A percentile compares a stretch with the other conserved stretches of the same genome.
Conservation (phyloP, 2,797 vertebrate genomes). For the Hyperoplus immaculatus region DNA sequence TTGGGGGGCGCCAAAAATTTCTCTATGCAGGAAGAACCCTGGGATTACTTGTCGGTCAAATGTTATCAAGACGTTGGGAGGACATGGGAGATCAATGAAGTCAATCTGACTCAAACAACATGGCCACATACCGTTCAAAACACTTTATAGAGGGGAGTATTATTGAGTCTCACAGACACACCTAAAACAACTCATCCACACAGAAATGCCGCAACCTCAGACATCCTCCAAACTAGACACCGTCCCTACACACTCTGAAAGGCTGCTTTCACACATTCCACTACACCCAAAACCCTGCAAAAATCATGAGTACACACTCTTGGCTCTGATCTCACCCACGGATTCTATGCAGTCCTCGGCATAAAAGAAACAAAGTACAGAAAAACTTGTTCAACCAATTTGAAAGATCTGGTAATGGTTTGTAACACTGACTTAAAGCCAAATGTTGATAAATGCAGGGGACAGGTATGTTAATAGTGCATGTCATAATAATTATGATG, state of each 20-base stretch:
- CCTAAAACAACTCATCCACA: conserved; percentile 34
- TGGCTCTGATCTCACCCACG: conserved; percentile 25
- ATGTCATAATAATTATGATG: background rate
- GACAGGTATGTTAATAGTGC: background rate
- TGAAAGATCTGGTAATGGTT: background rate
- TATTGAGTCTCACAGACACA: conserved; percentile 21
- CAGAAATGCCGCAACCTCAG: conserved; percentile 34
- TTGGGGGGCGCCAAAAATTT: too few relatives aligned
- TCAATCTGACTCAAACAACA: conserved; percentile 17
- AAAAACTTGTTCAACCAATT: background rate
- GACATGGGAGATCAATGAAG: background rate
- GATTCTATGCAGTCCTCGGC: background rate
- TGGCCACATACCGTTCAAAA: conserved; percentile 17
- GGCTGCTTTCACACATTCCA: conserved; percentile 44
- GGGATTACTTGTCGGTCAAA: background rate
- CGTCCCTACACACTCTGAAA: conserved; percentile 18
- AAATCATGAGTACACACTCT: background rate
- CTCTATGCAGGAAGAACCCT: too few relatives aligned
- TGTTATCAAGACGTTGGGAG: background rate
- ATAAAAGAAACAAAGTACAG: background rate
- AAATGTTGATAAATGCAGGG: background rate
- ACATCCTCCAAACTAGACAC: background rate
- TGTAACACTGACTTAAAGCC: background rate
- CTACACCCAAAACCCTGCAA: conserved; percentile 26
- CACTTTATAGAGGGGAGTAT: conserved; percentile 27